Percentiles rank a stretch among this genome's conserved stretches.
phyloP scores from a whole-genome alignment of 1,140 invertebrate genomes.

The Trigoniulus corallinus region DNA sequence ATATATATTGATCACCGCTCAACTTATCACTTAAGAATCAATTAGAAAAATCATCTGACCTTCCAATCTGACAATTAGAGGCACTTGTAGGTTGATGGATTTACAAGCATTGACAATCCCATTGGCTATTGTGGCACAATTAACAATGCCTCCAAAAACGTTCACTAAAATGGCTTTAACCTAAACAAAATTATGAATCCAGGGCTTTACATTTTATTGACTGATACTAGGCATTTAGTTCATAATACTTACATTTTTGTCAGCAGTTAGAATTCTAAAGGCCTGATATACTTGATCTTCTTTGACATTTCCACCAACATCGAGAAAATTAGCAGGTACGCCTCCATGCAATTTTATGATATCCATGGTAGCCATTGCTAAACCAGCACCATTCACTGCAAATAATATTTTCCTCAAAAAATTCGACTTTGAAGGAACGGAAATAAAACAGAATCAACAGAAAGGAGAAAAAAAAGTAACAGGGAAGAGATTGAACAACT shows the following conservation, averaged over 20 bases:
- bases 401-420: conserved; percentile 14
- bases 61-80: conserved; percentile 83
- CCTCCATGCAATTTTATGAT: conserved; percentile 59
- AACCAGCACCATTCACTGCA: conserved; percentile 56
- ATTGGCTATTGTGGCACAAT: conserved; percentile 90
- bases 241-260: conserved; percentile 29
- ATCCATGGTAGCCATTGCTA: conserved; percentile 71
- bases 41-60: conserved; percentile 34
- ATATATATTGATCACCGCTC: not conserved
- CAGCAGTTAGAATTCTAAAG: conserved; percentile 48
- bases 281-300: conserved; percentile 57
- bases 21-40: no score
- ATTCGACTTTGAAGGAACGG: not conserved
- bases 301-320: conserved; percentile 56
- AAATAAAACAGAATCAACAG: not conserved
- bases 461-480: conserved; percentile 18
- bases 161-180: conserved; percentile 94
- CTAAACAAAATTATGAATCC: conserved; percentile 14
- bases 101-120: conserved; percentile 81
- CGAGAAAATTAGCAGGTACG: conserved; percentile 61
- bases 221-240: not conserved
- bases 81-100: conserved; percentile 61
- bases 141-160: conserved; percentile 98
- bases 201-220: not conserved
- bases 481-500: no score